Percentiles rank a stretch among this genome's conserved stretches.
Conservation (phyloP, 1,140 invertebrate species). For the Andrena cerasifolii region DNA sequence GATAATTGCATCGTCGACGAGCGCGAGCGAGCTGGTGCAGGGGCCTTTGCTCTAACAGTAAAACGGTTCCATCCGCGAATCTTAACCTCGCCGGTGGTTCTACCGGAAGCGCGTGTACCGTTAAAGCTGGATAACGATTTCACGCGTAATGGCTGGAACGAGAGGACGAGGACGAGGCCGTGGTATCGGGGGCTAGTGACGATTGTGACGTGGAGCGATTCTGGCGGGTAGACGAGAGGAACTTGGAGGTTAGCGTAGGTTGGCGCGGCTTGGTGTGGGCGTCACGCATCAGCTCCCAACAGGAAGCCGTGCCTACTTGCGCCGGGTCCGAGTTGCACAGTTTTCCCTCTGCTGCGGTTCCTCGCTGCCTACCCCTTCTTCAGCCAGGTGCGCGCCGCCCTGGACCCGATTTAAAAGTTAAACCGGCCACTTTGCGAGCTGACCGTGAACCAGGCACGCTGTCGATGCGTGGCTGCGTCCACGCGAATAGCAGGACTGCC, state of each 20-base stretch:
- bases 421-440: constrained; percentile 48
- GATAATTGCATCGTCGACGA: constrained; percentile 20
- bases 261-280: constrained; percentile 65
- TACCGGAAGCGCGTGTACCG: constrained; percentile 18
- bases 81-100: too few species aligned
- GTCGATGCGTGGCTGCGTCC: not conserved
- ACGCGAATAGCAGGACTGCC: not conserved
- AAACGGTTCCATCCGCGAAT: not conserved
- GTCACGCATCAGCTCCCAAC: constrained; percentile 74
- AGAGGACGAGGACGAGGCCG: not conserved
- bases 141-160: not conserved
- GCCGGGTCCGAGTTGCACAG: constrained; percentile 51
- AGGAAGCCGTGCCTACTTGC: constrained; percentile 73
- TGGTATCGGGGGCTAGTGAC: too few species aligned
- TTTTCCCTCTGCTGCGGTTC: constrained; percentile 43
- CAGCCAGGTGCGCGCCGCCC: not conserved
- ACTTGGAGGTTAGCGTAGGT: constrained; percentile 26
- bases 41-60: constrained; percentile 25
- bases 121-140: constrained; percentile 28
- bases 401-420: constrained; percentile 49
- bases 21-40: too few species aligned
- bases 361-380: constrained; percentile 14
- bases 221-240: not conserved
- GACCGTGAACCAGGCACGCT: constrained; percentile 54
- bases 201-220: not conserved